phyloP scores from a whole-genome alignment of 2,888 invertebrate genomes.

The Operophtera brumata region DNA sequence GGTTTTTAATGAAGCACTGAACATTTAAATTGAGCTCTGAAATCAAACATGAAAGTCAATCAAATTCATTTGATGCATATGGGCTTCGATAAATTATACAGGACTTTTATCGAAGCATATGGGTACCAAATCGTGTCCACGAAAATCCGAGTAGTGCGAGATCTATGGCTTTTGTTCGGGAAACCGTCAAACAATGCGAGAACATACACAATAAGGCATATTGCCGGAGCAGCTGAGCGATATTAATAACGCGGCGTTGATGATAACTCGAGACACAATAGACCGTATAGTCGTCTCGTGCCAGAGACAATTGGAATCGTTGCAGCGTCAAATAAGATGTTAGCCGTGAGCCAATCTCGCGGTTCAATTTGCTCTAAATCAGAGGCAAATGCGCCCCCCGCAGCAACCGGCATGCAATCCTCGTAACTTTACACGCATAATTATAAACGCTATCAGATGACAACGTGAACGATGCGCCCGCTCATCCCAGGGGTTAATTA shows the following conservation, averaged over 20 bases:
- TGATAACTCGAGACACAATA: slow-evolving; percentile 58
- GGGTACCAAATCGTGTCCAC: slow-evolving; percentile 7
- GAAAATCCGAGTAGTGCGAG: slow-evolving; percentile 10
- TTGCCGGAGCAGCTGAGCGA: slow-evolving; percentile 35
- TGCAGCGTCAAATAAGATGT: slow-evolving; percentile 75
- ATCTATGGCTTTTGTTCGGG: slow-evolving; percentile 27
- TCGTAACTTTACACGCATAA: slow-evolving; percentile 49
- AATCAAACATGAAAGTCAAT: slow-evolving; percentile 28
- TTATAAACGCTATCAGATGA: slow-evolving; percentile 53
- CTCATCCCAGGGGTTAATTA: slow-evolving; percentile 44
- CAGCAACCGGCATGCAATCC: slow-evolving; percentile 46
- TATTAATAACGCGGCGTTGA: slow-evolving; percentile 49
- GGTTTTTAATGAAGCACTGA: slow-evolving; percentile 31
- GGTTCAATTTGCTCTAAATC: slow-evolving; percentile 77
- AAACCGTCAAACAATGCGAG: slow-evolving; percentile 31
- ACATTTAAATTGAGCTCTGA: slow-evolving; percentile 33
- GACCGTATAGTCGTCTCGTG: slow-evolving; percentile 47
- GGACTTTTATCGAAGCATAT: no score
- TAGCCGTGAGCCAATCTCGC: slow-evolving; percentile 68
- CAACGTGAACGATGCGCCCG: slow-evolving; percentile 42
- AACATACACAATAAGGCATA: slow-evolving; percentile 41
- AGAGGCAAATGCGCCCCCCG: slow-evolving; percentile 51
- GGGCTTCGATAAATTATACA: no score
- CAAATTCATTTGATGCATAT: slow-evolving; percentile 17
- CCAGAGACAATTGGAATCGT: slow-evolving; percentile 72